phyloP scores from a whole-genome alignment of 53 echinoderm and acorn worm genomes.

The Luidia sarsii region DNA sequence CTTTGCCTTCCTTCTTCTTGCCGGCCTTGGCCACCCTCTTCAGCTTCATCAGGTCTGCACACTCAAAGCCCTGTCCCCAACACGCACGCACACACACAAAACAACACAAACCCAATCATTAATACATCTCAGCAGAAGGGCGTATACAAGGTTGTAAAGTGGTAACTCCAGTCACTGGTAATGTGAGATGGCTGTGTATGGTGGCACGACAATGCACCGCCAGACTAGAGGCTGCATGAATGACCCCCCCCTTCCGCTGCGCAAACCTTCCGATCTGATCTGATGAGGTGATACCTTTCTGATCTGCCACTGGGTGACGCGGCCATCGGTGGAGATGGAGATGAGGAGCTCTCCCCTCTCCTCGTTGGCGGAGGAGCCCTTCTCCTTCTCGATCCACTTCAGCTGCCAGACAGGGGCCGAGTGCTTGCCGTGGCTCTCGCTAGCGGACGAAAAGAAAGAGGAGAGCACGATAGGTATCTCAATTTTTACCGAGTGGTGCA shows the following conservation, averaged over 20 bases:
- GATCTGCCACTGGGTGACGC: conserved; percentile 98
- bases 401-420: conserved; percentile 97
- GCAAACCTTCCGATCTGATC: no score
- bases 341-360: conserved; percentile 89
- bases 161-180: no score
- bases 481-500: no score
- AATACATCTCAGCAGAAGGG: background rate
- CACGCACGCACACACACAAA: no score
- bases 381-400: conserved; percentile 98
- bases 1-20: conserved; percentile 61
- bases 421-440: conserved; percentile 94
- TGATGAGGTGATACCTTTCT: no score
- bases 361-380: conserved; percentile 72
- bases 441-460: background rate
- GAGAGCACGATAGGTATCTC: background rate
- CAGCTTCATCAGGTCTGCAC: conserved; percentile 97
- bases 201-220: no score
- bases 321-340: conserved; percentile 92
- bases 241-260: no score
- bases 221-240: no score
- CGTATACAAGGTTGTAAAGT: no score
- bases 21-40: conserved; percentile 90
- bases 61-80: conserved; percentile 89
- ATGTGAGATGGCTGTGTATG: no score
- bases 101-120: background rate